phyloP scores from a whole-genome alignment of 2,113 vertebrate genomes.

The Notechis scutatus region DNA sequence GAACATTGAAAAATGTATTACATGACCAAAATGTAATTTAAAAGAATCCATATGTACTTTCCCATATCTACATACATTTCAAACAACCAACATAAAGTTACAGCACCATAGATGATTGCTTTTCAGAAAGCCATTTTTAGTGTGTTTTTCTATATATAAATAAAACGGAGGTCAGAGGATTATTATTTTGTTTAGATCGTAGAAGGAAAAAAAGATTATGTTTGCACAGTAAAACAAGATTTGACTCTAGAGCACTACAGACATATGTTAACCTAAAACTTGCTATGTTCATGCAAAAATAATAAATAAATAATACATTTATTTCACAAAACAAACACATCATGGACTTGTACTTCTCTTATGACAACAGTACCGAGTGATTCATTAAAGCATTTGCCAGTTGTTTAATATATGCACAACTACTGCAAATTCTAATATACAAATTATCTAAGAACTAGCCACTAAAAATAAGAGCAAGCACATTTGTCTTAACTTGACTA shows the following conservation, averaged over 20 bases:
- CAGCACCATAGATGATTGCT: background rate
- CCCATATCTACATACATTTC: background rate
- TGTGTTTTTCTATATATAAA: constrained; percentile 19
- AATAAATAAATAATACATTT: constrained; percentile 64
- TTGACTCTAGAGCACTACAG: background rate
- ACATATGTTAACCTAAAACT: constrained; percentile 25
- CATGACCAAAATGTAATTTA: constrained; percentile 9
- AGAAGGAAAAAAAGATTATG: background rate
- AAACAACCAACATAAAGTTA: constrained; percentile 41
- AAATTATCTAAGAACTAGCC: constrained; percentile 48
- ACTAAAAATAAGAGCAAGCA: constrained; percentile 46
- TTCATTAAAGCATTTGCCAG: constrained; percentile 35
- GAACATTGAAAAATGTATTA: constrained; percentile 18
- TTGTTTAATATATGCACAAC: constrained; percentile 38
- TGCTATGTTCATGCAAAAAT: constrained; percentile 30
- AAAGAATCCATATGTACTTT: background rate
- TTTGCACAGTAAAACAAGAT: constrained; percentile 15
- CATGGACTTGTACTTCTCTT: constrained; percentile 33
- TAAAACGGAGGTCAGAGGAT: background rate
- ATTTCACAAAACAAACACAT: constrained; percentile 52
- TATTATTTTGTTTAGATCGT: background rate
- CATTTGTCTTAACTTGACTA: constrained; percentile 32
- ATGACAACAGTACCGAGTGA: constrained; percentile 20
- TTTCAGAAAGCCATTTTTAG: constrained; percentile 18
- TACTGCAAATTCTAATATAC: constrained; percentile 44